A percentile compares a stretch with the other conserved stretches of the same genome.
Evolutionary conservation across 2,113 vertebrate genomes (phyloP).

Genomic region (Anseranas semipalmata): DNA sequence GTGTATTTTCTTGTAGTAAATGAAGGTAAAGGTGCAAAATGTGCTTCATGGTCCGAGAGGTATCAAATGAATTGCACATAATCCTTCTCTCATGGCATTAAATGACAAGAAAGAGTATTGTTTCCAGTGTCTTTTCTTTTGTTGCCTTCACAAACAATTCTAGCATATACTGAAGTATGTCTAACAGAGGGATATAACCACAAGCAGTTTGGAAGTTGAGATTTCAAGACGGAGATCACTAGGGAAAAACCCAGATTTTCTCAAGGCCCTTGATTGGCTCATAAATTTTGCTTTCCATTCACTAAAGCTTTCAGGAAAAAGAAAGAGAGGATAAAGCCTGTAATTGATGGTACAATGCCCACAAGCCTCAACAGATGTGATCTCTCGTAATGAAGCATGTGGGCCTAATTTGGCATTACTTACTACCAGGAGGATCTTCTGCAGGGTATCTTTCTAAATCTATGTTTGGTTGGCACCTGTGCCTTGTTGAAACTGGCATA

Average conservation of each 20-base stretch:
- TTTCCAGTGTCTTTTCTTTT: background rate
- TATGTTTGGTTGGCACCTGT: constrained; percentile 82
- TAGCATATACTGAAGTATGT: background rate
- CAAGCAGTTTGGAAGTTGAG: constrained; percentile 33
- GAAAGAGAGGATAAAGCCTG: constrained; percentile 69
- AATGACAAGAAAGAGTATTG: background rate
- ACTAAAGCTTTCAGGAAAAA: constrained; percentile 69
- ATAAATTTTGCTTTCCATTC: constrained; percentile 59
- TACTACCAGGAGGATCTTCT: constrained; percentile 77
- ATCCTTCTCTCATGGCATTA: background rate
- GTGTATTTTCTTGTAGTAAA: background rate
- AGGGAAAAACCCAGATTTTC: constrained; percentile 27
- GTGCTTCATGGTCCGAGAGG: background rate
- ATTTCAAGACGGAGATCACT: constrained; percentile 10
- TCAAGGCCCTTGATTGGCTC: constrained; percentile 41
- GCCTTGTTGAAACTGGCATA: constrained; percentile 81
- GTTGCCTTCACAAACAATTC: background rate
- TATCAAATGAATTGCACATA: background rate
- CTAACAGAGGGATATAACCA: constrained; percentile 12
- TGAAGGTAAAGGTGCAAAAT: background rate
- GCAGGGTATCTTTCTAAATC: constrained; percentile 77
- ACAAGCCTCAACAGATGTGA: constrained; percentile 83
- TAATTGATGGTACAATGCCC: constrained; percentile 79
- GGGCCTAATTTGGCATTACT: constrained; percentile 81
- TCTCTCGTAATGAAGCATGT: constrained; percentile 80